Percentiles rank a stretch among this genome's conserved stretches.
These are phyloP conservation scores for Blastobasis adustella DNA, from an alignment of 2,888 invertebrate species.

Conservation along the genomic window DNA sequence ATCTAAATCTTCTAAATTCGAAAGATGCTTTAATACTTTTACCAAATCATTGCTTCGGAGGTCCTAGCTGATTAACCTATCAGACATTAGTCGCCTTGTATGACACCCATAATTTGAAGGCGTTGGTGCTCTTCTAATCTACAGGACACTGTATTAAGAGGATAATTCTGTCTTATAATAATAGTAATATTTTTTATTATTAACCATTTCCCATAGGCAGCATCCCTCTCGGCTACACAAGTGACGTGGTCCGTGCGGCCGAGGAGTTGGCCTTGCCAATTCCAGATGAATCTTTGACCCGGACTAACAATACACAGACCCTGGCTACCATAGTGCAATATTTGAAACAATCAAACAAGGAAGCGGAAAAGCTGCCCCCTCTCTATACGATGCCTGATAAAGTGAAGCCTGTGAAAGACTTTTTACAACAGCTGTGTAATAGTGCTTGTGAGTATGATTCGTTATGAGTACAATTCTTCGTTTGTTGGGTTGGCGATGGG, in stretches of 20 bases:
- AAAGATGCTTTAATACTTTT: too few relatives aligned
- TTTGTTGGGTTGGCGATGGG: too few relatives aligned
- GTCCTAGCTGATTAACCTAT: too few relatives aligned
- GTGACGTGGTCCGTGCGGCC: slow-evolving; percentile 40
- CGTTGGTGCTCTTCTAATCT: too few relatives aligned
- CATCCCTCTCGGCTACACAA: slow-evolving; percentile 52
- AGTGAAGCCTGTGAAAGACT: slow-evolving; percentile 33
- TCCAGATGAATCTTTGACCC: slow-evolving; percentile 30
- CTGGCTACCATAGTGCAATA: slow-evolving; percentile 37
- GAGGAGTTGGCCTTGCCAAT: slow-evolving; percentile 37
- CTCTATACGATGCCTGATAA: slow-evolving; percentile 55
- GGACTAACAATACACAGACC: slow-evolving; percentile 35
- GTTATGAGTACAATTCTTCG: too few relatives aligned
- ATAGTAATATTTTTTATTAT: background rate
- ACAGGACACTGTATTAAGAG: too few relatives aligned
- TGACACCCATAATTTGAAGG: too few relatives aligned
- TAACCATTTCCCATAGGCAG: slow-evolving; percentile 22
- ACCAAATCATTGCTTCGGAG: too few relatives aligned
- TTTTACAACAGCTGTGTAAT: slow-evolving; percentile 44
- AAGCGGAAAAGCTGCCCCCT: slow-evolving; percentile 32
- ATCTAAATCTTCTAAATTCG: too few relatives aligned
- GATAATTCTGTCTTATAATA: too few relatives aligned
- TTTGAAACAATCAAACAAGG: slow-evolving; percentile 29
- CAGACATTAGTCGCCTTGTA: too few relatives aligned
- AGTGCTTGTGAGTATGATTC: slow-evolving; percentile 32